These are phyloP conservation scores for Nyctibius grandis DNA, from an alignment of 2,797 vertebrate genomes.

Conservation along the genomic window DNA sequence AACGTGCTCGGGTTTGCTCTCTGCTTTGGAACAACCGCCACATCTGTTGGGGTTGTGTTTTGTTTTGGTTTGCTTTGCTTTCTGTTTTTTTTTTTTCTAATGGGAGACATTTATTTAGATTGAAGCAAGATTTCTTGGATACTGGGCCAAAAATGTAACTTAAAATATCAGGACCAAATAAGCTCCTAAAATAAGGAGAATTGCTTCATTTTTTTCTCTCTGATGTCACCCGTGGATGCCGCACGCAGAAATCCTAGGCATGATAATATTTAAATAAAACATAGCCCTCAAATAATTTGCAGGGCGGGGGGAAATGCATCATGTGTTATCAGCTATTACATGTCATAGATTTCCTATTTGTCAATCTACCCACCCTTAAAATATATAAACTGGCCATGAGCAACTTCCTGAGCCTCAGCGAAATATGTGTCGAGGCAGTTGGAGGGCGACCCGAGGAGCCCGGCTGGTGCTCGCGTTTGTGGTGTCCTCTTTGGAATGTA, in stretches of 20 bases:
- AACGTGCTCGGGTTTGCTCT: not conserved
- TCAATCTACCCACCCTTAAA: not conserved
- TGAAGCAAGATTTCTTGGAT: not conserved
- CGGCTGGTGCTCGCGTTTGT: not conserved
- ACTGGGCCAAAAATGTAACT: not conserved
- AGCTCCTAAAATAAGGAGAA: not conserved
- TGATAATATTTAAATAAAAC: not conserved
- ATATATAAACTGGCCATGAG: not conserved
- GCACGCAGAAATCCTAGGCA: not conserved
- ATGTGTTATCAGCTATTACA: not conserved
- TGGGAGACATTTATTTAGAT: not conserved
- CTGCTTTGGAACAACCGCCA: not conserved
- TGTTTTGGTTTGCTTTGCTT: not conserved
- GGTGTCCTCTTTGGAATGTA: not conserved
- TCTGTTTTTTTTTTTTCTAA: not conserved
- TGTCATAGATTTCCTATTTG: not conserved
- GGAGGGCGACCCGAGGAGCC: not conserved
- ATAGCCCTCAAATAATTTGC: not conserved
- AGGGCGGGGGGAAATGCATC: conserved; percentile 5
- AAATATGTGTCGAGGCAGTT: not conserved
- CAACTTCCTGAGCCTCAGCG: not conserved
- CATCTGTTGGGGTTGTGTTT: not conserved
- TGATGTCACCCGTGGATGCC: not conserved
- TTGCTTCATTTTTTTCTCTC: not conserved
- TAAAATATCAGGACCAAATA: not conserved